A percentile compares a stretch with the other conserved stretches of the same genome.
These are phyloP conservation scores for Carcina quercana DNA, from an alignment of 2,888 invertebrate species.

Conservation along the genomic window DNA sequence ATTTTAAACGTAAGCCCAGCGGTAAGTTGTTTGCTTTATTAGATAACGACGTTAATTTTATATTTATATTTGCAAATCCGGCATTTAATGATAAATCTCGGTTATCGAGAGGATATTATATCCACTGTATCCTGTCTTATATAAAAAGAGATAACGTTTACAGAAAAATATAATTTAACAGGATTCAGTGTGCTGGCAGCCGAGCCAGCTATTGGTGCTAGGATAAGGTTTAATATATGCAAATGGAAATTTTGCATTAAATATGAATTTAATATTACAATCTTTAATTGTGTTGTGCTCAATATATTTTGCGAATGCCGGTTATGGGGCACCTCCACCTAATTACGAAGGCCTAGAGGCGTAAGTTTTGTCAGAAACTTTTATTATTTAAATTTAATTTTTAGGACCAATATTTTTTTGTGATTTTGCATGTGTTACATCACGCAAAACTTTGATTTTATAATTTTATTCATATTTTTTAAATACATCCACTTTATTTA, in stretches of 20 bases:
- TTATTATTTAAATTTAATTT: no score
- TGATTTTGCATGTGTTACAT: no score
- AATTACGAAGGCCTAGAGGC: no score
- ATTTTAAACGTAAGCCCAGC: no score
- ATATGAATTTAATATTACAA: slow-evolving; percentile 37
- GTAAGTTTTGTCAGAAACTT: no score
- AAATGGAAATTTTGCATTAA: slow-evolving; percentile 27
- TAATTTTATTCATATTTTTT: no score
- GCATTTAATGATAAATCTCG: slow-evolving; percentile 21
- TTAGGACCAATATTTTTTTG: no score
- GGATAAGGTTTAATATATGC: slow-evolving; percentile 21
- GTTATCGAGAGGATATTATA: slow-evolving; percentile 37
- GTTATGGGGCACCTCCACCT: slow-evolving; percentile 33
- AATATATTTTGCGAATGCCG: slow-evolving; percentile 38
- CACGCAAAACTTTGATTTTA: no score
- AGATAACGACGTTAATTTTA: no score
- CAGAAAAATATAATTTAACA: slow-evolving; percentile 24
- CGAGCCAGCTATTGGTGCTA: slow-evolving; percentile 33
- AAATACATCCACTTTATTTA: no score
- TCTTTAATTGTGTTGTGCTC: slow-evolving; percentile 37
- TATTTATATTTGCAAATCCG: slow-evolving; percentile 21
- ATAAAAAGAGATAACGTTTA: slow-evolving; percentile 28
- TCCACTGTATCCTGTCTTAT: slow-evolving; percentile 36
- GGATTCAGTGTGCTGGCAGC: slow-evolving; percentile 42
- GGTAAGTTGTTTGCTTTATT: no score